Evolutionary conservation across 2,888 invertebrate genomes (phyloP), one percentile per base, ranked within the genome.

Genomic region (Macropis europaea): DNA sequence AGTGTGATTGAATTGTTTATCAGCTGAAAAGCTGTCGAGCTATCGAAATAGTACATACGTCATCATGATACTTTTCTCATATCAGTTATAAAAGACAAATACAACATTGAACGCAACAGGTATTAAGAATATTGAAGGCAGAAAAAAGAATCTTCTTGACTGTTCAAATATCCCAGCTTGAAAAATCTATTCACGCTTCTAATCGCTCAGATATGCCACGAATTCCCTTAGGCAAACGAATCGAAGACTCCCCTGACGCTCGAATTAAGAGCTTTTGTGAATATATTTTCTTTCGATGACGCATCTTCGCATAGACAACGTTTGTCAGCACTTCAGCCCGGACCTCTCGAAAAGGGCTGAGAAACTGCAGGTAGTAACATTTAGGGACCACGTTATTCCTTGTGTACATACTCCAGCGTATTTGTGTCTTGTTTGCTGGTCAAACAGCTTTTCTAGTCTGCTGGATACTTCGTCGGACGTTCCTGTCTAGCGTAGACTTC

Each of bases 381-480:
- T n/a, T 28, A 17, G 56, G 57, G 22, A 34, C 43, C 42, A 32
- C 69, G 61, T 74, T 70, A 70, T 72, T 71, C 66, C 30, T 69
- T 63, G 47, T 57, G 75, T 57, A 78, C 64, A 83, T 56, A 77
- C 77, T 76, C 53, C 45, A 66, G 28, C 7, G 36, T 82, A 75
- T 83, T 83, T 81, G 76, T 63, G 53, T 24, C 47, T 73, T 79
- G 79, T 84, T 82, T 81, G 70, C 75, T 64, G 57, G 66, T 69
- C 61, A 73, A 83, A 81, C 79, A 82, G 61, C 73, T 81, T 84
- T 77, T 57, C 73, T 70, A 62, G 70, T 61, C 70, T 68, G 19
- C 38, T 56, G 66, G 59, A 66, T 62, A 47, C 74, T 77, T 52
- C 42, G 34, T 34, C 22, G 24, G 40, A 53, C 24, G 45, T 45